Conservation (phyloP, 2,797 vertebrate genomes). For the Varecia variegata region DNA sequence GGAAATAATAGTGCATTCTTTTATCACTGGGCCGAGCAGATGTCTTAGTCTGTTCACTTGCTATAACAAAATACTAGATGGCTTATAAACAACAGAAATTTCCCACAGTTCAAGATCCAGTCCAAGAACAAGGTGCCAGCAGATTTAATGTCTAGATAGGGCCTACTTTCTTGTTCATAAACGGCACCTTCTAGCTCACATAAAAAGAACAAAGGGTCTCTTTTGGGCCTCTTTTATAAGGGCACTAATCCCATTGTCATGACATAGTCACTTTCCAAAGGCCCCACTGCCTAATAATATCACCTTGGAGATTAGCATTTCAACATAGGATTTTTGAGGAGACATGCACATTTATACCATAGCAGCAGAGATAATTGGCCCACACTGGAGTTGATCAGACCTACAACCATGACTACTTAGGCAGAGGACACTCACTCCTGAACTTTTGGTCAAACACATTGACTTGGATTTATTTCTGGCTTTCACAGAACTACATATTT, state of each 20-base stretch:
- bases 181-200: not conserved
- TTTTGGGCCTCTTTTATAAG: not conserved
- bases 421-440: not conserved
- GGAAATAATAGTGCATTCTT: not conserved
- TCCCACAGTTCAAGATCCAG: not conserved
- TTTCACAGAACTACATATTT: not conserved
- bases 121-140: not conserved
- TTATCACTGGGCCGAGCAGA: not conserved
- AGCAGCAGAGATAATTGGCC: not conserved
- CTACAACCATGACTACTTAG: not conserved
- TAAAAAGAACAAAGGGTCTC: not conserved
- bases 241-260: not conserved
- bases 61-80: not conserved
- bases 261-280: not conserved
- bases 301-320: not conserved
- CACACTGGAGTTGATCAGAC: not conserved
- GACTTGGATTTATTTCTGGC: not conserved
- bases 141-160: not conserved
- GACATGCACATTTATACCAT: not conserved
- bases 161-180: not conserved
- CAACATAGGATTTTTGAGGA: not conserved
- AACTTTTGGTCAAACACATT: not conserved
- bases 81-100: not conserved
- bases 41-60: not conserved
- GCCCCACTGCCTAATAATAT: not conserved